These are phyloP conservation scores for Anastrepha ludens DNA, from an alignment of 1,140 invertebrate genomes.

Conservation along the genomic window DNA sequence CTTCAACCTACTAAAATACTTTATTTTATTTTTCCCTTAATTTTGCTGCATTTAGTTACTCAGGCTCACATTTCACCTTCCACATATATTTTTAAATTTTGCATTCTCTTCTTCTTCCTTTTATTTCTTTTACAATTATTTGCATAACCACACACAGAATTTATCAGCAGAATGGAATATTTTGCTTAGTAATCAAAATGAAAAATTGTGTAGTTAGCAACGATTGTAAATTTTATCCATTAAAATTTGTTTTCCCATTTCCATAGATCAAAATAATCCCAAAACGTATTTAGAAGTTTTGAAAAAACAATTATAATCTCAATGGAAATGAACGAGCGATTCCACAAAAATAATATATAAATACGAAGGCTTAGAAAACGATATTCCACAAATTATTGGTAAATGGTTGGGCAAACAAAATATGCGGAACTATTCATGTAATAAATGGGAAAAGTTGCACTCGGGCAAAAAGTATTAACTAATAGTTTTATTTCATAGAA, in stretches of 20 bases:
- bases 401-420: conserved; percentile 17
- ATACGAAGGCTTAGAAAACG: neutral
- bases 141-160: too few relatives aligned
- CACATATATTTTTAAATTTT: too few relatives aligned
- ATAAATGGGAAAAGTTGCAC: conserved; percentile 29
- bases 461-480: neutral
- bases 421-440: conserved; percentile 26
- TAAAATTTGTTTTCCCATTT: neutral
- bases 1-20: too few relatives aligned
- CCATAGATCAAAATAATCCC: conserved; percentile 11
- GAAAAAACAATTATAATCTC: conserved; percentile 2
- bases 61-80: too few relatives aligned
- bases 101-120: too few relatives aligned
- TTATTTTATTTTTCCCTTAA: too few relatives aligned
- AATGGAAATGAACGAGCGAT: neutral
- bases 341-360: too few relatives aligned
- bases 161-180: too few relatives aligned
- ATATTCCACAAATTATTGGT: neutral
- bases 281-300: neutral
- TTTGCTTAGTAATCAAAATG: too few relatives aligned
- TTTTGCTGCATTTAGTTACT: too few relatives aligned
- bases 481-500: too few relatives aligned
- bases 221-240: conserved; percentile 19
- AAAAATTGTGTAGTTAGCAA: neutral
- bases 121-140: too few relatives aligned